Percentiles rank a stretch among this genome's conserved stretches.
Conservation (phyloP, 1,140 invertebrate genomes). For the Brachionus calyciflorus region DNA sequence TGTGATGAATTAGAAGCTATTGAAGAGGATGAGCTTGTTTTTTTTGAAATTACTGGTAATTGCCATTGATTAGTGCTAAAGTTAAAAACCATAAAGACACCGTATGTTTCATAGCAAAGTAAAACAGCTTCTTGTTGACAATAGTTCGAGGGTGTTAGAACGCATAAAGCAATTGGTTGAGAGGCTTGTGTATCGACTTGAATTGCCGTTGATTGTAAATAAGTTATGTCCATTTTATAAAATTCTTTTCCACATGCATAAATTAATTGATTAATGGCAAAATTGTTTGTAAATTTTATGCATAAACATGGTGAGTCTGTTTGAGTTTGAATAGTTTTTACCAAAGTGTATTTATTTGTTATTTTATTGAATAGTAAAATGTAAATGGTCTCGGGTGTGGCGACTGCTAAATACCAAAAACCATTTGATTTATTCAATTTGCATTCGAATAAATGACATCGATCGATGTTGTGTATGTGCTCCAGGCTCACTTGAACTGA, state of each 20-base stretch:
- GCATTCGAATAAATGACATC: slow-evolving; percentile 43
- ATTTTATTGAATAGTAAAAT: slow-evolving; percentile 29
- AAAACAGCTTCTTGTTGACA: slow-evolving; percentile 28
- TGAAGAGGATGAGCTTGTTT: slow-evolving; percentile 39
- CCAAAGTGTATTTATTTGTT: slow-evolving; percentile 41
- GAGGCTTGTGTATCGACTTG: slow-evolving; percentile 7
- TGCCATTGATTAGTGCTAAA: slow-evolving; percentile 43
- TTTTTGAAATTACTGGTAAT: not conserved
- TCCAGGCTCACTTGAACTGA: slow-evolving; percentile 21
- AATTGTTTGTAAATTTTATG: slow-evolving; percentile 35
- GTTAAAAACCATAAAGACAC: slow-evolving; percentile 39
- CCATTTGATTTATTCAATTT: slow-evolving; percentile 19
- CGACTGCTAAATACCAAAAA: slow-evolving; percentile 40
- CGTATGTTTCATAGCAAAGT: slow-evolving; percentile 27
- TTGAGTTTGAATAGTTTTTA: slow-evolving; percentile 41
- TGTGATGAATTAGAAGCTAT: not conserved
- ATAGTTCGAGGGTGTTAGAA: slow-evolving; percentile 33
- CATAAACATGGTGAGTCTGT: slow-evolving; percentile 34
- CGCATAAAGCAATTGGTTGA: slow-evolving; percentile 23
- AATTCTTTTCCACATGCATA: slow-evolving; percentile 44
- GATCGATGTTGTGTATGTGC: slow-evolving; percentile 39
- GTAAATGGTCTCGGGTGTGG: slow-evolving; percentile 43
- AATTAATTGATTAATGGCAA: slow-evolving; percentile 36
- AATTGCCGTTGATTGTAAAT: slow-evolving; percentile 2
- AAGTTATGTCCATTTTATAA: slow-evolving; percentile 34